Conservation (phyloP, 1,140 invertebrate species). For the Cydia amplana region DNA sequence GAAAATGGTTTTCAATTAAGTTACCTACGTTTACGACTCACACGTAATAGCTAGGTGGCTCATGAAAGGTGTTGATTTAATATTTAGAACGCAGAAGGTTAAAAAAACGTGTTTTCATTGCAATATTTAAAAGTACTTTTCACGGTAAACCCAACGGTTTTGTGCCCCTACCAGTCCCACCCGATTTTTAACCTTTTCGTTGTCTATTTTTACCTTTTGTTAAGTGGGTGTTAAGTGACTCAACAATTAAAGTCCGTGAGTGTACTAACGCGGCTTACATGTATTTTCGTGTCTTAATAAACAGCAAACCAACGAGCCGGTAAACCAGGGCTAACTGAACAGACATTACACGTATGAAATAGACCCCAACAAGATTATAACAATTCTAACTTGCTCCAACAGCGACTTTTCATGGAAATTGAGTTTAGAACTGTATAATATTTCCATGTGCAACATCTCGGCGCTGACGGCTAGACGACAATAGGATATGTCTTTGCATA, state of each 20-base stretch:
- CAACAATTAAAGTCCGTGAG: neutral
- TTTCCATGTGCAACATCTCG: neutral
- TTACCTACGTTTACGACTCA: too few species aligned
- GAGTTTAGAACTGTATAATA: constrained; percentile 10
- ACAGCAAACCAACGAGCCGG: neutral
- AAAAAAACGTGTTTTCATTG: too few species aligned
- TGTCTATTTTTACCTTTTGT: too few species aligned
- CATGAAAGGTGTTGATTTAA: too few species aligned
- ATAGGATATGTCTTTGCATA: neutral
- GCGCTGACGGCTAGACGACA: neutral
- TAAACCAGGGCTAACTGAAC: constrained; percentile 23
- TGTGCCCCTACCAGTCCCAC: too few species aligned
- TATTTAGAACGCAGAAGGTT: too few species aligned
- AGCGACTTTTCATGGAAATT: constrained; percentile 19
- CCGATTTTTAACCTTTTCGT: too few species aligned
- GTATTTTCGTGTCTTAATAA: constrained; percentile 24
- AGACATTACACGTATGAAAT: constrained; percentile 12
- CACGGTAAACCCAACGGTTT: too few species aligned
- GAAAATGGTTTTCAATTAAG: too few species aligned
- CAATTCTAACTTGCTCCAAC: constrained; percentile 11
- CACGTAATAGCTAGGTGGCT: too few species aligned
- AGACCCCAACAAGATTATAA: constrained; percentile 4
- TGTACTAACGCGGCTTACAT: neutral
- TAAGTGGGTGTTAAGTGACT: too few species aligned
- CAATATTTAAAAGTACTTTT: too few species aligned